phyloP scores from a whole-genome alignment of 2,113 vertebrate species.

The Osmerus eperlanus region DNA sequence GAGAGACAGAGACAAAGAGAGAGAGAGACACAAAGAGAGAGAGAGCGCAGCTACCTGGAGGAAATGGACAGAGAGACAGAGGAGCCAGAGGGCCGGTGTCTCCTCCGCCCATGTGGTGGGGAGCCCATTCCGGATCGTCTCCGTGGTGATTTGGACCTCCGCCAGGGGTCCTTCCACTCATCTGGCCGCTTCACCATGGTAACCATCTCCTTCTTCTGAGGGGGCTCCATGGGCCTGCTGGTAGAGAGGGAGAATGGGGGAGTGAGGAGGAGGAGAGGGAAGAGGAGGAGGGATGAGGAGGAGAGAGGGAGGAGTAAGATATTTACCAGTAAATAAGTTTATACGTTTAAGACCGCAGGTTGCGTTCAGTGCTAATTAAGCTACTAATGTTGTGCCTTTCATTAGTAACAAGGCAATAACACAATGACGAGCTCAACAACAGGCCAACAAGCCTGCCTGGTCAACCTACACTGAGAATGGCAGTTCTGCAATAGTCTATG shows the following conservation, averaged over 20 bases:
- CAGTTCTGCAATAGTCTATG: no score
- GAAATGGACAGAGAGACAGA: slow-evolving; percentile 91
- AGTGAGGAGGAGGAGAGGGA: neutral
- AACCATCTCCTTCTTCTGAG: slow-evolving; percentile 82
- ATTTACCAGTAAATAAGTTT: no score
- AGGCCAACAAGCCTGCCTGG: no score
- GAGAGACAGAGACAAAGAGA: neutral
- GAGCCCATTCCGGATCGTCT: slow-evolving; percentile 82
- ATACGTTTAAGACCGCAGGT: neutral
- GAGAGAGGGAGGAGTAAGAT: no score
- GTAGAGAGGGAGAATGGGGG: neutral
- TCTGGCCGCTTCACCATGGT: slow-evolving; percentile 82
- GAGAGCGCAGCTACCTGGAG: slow-evolving; percentile 77
- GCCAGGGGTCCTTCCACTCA: slow-evolving; percentile 98
- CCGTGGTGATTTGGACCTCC: slow-evolving; percentile 96
- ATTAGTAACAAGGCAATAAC: no score
- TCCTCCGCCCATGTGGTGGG: slow-evolving; percentile 81
- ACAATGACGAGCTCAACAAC: no score
- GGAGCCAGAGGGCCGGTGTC: slow-evolving; percentile 87
- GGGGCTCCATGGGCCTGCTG: slow-evolving; percentile 71
- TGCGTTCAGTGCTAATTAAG: no score
- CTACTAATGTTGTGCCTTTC: no score
- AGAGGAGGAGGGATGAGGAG: no score
- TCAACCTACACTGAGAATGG: no score
- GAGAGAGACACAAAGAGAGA: neutral